Evolutionary conservation across 2,888 invertebrate genomes (phyloP), one percentile per base, ranked within the genome.

Genomic region (Eilema caniola): DNA sequence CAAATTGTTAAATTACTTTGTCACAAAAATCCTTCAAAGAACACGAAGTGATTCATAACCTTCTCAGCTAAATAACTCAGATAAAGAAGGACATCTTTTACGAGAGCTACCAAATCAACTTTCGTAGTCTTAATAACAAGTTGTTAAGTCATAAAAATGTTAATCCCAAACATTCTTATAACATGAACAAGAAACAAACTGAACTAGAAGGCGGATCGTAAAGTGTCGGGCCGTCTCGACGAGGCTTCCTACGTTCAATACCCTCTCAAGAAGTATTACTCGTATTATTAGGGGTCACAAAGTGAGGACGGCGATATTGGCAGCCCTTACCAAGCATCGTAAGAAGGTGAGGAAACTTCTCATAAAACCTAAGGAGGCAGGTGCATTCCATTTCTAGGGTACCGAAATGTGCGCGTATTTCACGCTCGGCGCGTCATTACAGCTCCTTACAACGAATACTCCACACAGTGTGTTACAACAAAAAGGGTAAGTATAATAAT

Each of bases 301-400:
- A 93, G 94, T 93, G 92, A 90, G 93, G 93, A 91, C 89, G 90
- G 89, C 91, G 89, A 93, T 94, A 94, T 95, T 93, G 94, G 92
- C 91, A 89, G 92, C 91, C 93, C 93, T 93, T 90, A 89, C 91
- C 88, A 86, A 86, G 90, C 88, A 85, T 88, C 89, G 90, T 91
- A 88, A 90, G 93, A 92, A 94, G 94, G 94, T 94, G 94, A 93
- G 93, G 91, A 92, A 93, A 94, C 89, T 93, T 92, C 93, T 90
- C 95, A 94, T 95, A 95, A 95, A 95, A 94, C 93, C 89, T 93
- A 92, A 93, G 93, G 94, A 94, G 93, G 92, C 95, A 95, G 94
- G 94, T 95, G 94, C 94, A 94, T 94, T 93, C 93, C 94, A 94
- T 95, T 94, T 93, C 88, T 87, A 89, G 89, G 92, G 93, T 88